A percentile compares a stretch with the other conserved stretches of the same genome.
These are phyloP conservation scores for Microctonus aethiopoides DNA, from an alignment of 2,888 invertebrate genomes.

Conservation along the genomic window DNA sequence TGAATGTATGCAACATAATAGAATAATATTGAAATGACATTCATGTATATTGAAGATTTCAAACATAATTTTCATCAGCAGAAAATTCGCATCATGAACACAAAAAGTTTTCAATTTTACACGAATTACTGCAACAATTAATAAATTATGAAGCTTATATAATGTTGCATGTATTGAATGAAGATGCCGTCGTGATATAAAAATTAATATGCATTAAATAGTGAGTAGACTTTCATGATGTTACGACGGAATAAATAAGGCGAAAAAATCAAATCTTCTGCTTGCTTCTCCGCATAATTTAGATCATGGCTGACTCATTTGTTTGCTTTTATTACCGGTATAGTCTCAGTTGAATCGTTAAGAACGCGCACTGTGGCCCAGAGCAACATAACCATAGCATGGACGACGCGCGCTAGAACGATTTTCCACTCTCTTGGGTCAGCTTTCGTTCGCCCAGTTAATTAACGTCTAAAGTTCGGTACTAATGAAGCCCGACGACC, in stretches of 20 bases:
- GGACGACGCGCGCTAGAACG: conserved; percentile 3
- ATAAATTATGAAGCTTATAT: no score
- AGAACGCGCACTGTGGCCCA: neutral
- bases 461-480: conserved; percentile 47
- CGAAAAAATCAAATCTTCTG: neutral
- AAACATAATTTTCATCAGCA: no score
- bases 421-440: conserved; percentile 33
- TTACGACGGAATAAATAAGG: neutral
- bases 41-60: no score
- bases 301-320: conserved; percentile 17
- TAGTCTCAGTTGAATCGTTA: conserved; percentile 20
- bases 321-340: conserved; percentile 12
- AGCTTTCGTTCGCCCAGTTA: conserved; percentile 42
- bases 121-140: no score
- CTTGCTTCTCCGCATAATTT: neutral
- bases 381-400: neutral
- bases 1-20: no score
- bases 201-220: neutral
- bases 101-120: no score
- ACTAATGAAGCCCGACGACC: conserved; percentile 54
- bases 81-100: no score
- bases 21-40: no score
- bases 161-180: no score
- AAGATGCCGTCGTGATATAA: neutral
- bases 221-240: neutral